A percentile compares a stretch with the other conserved stretches of the same genome.
Evolutionary conservation across 2,888 invertebrate genomes (phyloP).

Genomic region (Meganola albula): DNA sequence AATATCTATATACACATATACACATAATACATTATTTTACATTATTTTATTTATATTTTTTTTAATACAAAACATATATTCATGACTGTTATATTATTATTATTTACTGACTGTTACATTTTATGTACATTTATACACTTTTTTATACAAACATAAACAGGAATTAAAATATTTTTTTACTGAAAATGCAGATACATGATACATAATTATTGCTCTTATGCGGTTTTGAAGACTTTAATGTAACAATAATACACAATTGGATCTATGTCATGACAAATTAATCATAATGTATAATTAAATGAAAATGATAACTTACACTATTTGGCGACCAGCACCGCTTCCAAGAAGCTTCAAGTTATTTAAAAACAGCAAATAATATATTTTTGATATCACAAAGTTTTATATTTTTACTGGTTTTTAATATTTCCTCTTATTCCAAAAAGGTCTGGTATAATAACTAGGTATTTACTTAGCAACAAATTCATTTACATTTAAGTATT

Average conservation of each 20-base stretch:
- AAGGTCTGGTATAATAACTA: too few relatives aligned
- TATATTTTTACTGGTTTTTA: too few relatives aligned
- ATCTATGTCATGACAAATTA: constrained; percentile 25
- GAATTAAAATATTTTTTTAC: constrained; percentile 22
- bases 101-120: too few relatives aligned
- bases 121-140: too few relatives aligned
- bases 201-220: constrained; percentile 14
- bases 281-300: constrained; percentile 19
- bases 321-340: constrained; percentile 43
- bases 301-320: constrained; percentile 24
- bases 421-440: too few relatives aligned
- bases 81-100: too few relatives aligned
- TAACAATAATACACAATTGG: background rate
- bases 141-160: constrained; percentile 17
- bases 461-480: too few relatives aligned
- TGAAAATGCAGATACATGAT: constrained; percentile 12
- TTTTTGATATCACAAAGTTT: background rate
- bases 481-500: too few relatives aligned
- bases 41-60: too few relatives aligned
- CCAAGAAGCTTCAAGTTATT: constrained; percentile 10
- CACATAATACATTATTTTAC: too few relatives aligned
- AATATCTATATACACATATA: too few relatives aligned
- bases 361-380: constrained; percentile 7
- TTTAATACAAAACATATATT: too few relatives aligned
- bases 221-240: constrained; percentile 10